Percentiles rank a stretch among this genome's conserved stretches.
Evolutionary conservation across 2,888 invertebrate genomes (phyloP).

Genomic region (Junonia oenone): DNA sequence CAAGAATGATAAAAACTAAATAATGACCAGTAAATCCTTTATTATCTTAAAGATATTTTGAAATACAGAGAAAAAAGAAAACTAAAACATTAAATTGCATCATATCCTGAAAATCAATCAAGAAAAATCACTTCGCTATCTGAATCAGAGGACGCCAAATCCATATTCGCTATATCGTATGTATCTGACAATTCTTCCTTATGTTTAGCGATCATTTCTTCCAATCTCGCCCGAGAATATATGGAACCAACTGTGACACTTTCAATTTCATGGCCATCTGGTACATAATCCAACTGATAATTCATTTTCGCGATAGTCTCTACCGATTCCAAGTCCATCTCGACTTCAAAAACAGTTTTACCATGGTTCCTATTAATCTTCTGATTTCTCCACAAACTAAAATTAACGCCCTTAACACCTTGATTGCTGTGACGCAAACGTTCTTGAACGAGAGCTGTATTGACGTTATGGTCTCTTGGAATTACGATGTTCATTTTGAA

Average conservation of each 20-base stretch:
- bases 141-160: conserved; percentile 45
- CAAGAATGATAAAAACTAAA: not conserved
- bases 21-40: not conserved
- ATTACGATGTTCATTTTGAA: conserved; percentile 44
- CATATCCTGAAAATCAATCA: conserved; percentile 21
- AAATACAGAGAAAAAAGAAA: not conserved
- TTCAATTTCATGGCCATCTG: conserved; percentile 28
- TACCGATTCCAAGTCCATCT: conserved; percentile 57
- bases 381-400: conserved; percentile 51
- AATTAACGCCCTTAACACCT: conserved; percentile 56
- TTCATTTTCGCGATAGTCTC: conserved; percentile 47
- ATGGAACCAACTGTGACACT: conserved; percentile 39
- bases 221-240: conserved; percentile 37
- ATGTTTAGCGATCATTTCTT: conserved; percentile 42
- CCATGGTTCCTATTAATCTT: conserved; percentile 6
- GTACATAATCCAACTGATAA: conserved; percentile 50
- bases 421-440: conserved; percentile 50
- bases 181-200: conserved; percentile 52
- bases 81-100: not conserved
- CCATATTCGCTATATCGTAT: conserved; percentile 64
- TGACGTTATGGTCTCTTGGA: conserved; percentile 31
- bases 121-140: conserved; percentile 42
- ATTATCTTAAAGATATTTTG: not conserved
- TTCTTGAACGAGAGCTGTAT: conserved; percentile 37
- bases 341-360: conserved; percentile 34